Conservation (phyloP, 2,888 invertebrate genomes). For the Microctonus aethiopoides region DNA sequence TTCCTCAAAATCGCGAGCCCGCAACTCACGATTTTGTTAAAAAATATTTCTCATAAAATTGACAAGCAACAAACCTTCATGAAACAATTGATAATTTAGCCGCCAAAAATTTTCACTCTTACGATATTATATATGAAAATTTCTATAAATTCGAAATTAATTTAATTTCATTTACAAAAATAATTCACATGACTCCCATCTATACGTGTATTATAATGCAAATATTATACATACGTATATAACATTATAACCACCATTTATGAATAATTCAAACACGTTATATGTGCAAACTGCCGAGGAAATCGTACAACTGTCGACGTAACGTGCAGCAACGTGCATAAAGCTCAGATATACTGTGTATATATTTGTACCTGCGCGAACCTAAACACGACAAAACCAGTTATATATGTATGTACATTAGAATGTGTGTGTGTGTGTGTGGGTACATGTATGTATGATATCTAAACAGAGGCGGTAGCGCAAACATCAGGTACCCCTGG, state of each 20-base stretch:
- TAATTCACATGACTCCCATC: not conserved
- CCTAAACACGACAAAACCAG: slow-evolving; percentile 29
- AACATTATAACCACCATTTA: slow-evolving; percentile 7
- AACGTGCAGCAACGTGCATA: slow-evolving; percentile 2
- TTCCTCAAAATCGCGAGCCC: too few relatives aligned
- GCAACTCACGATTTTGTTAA: too few relatives aligned
- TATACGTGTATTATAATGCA: not conserved
- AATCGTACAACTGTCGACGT: slow-evolving; percentile 9
- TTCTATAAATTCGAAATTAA: too few relatives aligned
- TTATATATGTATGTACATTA: not conserved
- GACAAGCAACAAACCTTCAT: too few relatives aligned
- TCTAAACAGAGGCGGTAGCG: not conserved
- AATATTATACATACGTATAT: not conserved
- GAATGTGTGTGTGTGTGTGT: not conserved
- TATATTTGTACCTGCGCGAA: slow-evolving; percentile 23
- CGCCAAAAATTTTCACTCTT: too few relatives aligned
- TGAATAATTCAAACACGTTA: slow-evolving; percentile 24
- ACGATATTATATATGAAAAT: too few relatives aligned
- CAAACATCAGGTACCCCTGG: slow-evolving; percentile 1
- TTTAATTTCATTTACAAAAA: not conserved
- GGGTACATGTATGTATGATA: not conserved
- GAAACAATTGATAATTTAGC: too few relatives aligned
- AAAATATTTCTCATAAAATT: too few relatives aligned
- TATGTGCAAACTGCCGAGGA: not conserved
- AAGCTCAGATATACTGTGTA: not conserved